Conservation (phyloP, 2,113 vertebrate species). For the Apaloderma vittatum region DNA sequence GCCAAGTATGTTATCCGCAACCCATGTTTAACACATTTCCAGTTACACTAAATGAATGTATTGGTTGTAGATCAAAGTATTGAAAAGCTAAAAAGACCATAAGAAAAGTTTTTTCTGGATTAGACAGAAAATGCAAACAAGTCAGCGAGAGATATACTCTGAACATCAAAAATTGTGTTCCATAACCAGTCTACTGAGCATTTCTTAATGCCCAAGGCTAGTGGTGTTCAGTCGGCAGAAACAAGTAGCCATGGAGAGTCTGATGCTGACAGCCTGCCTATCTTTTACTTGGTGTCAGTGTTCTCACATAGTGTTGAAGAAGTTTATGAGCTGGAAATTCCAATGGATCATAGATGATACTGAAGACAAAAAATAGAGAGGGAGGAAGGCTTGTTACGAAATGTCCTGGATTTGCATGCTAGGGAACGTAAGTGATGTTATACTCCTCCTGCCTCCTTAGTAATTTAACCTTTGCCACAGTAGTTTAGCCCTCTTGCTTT, state of each 20-base stretch:
- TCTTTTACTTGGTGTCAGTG: not conserved
- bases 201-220: not conserved
- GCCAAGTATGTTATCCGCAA: not conserved
- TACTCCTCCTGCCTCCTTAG: not conserved
- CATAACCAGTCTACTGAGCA: not conserved
- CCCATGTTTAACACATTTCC: not conserved
- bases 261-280: not conserved
- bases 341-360: not conserved
- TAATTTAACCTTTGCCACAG: constrained; percentile 22
- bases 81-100: not conserved
- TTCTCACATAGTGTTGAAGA: not conserved
- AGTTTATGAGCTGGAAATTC: constrained; percentile 17
- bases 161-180: not conserved
- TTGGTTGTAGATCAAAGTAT: not conserved
- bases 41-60: not conserved
- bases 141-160: not conserved
- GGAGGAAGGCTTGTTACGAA: not conserved
- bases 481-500: not conserved
- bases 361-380: not conserved
- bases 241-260: not conserved
- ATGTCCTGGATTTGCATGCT: not conserved
- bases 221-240: not conserved
- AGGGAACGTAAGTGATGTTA: not conserved
- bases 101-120: not conserved
- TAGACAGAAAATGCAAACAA: not conserved